phyloP scores from a whole-genome alignment of 2,797 vertebrate genomes.

The Pseudochromis fuscus region DNA sequence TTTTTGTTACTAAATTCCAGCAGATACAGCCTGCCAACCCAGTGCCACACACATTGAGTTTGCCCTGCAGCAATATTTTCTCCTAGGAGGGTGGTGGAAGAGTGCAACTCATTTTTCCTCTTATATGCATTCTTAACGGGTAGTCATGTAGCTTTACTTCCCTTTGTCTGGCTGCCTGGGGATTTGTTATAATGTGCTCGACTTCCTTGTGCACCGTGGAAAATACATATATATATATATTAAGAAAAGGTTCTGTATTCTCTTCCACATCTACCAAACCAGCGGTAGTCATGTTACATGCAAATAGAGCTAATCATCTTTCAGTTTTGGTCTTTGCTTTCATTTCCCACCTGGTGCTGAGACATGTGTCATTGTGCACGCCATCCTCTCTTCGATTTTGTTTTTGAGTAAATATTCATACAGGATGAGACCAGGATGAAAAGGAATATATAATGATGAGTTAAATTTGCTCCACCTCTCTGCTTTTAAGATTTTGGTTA shows the following conservation, averaged over 20 bases:
- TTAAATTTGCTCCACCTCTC: no score
- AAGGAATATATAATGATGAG: no score
- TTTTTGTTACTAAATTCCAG: constrained; percentile 8
- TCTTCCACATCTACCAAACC: not conserved
- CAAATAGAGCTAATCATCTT: not conserved
- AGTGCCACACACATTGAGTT: constrained; percentile 8
- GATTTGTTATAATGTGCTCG: constrained; percentile 18
- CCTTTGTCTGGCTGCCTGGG: constrained; percentile 6
- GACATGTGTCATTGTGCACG: not conserved
- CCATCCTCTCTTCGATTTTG: not conserved
- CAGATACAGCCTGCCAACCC: constrained; percentile 5
- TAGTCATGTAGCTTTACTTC: constrained; percentile 7
- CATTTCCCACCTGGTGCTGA: not conserved
- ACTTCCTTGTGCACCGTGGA: constrained; percentile 11
- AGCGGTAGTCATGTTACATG: not conserved
- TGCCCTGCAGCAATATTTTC: not conserved
- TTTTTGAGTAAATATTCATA: not conserved
- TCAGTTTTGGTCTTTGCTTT: not conserved
- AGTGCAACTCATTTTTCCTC: constrained; percentile 19
- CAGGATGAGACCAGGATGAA: no score
- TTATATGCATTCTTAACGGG: constrained; percentile 22
- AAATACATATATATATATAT: no score
- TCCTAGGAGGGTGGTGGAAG: not conserved
- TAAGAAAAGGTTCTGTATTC: not conserved
- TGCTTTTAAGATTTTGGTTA: constrained; percentile 7